Evolutionary conservation across 2,888 invertebrate species (phyloP).

Genomic region (Macrophya alboannulata): DNA sequence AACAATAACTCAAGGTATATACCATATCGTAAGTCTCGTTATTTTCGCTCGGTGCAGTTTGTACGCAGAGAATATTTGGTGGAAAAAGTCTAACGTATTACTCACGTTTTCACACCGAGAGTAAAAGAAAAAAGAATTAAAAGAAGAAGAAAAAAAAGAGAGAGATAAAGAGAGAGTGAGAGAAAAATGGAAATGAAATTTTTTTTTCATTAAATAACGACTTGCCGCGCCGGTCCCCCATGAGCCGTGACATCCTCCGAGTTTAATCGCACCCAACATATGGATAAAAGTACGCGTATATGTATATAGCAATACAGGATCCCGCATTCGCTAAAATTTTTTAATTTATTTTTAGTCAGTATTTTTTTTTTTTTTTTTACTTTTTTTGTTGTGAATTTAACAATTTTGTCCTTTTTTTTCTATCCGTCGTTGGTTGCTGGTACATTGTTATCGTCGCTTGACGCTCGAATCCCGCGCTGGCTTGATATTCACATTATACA

Average conservation of each 20-base stretch:
- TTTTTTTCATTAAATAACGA: conserved; percentile 17
- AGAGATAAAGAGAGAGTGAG: background rate
- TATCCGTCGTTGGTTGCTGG: conserved; percentile 15
- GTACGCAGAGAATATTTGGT: background rate
- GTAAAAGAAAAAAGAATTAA: background rate
- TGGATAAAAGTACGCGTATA: background rate
- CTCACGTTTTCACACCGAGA: conserved; percentile 1
- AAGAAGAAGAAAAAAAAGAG: background rate
- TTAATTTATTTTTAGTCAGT: background rate
- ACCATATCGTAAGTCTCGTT: background rate
- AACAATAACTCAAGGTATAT: background rate
- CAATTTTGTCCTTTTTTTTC: background rate
- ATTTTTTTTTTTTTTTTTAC: conserved; percentile 17
- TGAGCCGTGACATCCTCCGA: conserved; percentile 14
- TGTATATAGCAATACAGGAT: background rate
- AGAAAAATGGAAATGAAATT: conserved; percentile 3
- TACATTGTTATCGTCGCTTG: conserved; percentile 36
- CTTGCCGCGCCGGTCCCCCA: conserved; percentile 8
- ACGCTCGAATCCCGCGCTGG: background rate
- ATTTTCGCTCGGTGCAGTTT: background rate
- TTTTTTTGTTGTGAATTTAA: background rate
- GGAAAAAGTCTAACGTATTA: background rate
- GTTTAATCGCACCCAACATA: conserved; percentile 18
- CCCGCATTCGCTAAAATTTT: background rate
- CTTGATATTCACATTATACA: conserved; percentile 27